Conservation (phyloP, 2,797 vertebrate genomes). For the Distichodus sexfasciatus region DNA sequence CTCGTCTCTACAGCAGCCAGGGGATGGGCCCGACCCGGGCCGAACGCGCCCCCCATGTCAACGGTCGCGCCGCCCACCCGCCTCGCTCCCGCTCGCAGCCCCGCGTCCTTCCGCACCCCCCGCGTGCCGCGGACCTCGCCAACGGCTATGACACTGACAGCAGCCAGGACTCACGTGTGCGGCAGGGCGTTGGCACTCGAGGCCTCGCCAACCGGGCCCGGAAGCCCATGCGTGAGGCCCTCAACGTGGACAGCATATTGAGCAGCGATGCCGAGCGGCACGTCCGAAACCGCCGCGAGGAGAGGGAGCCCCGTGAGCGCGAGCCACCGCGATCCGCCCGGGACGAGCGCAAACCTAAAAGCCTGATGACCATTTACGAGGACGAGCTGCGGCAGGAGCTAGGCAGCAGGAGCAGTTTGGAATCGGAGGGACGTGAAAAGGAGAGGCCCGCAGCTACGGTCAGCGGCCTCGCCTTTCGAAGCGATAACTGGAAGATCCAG, state of each 20-base stretch:
- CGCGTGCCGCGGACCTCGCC: conserved; percentile 50
- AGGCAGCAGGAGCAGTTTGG: conserved; percentile 82
- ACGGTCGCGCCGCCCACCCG: conserved; percentile 46
- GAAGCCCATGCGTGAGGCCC: conserved; percentile 87
- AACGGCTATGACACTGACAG: conserved; percentile 89
- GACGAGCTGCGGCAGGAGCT: conserved; percentile 85
- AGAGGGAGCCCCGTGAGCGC: conserved; percentile 51
- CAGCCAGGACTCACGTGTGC: conserved; percentile 85
- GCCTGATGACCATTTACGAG: conserved; percentile 94
- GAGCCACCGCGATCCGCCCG: conserved; percentile 59
- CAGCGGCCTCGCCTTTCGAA: conserved; percentile 66
- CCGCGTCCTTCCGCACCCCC: conserved; percentile 30
- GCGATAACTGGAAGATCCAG: conserved; percentile 88
- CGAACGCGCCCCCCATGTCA: conserved; percentile 62
- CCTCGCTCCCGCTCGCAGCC: conserved; percentile 44
- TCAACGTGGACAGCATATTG: conserved; percentile 95
- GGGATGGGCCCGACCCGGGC: conserved; percentile 80
- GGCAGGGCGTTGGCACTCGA: conserved; percentile 66
- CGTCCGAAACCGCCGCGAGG: conserved; percentile 65
- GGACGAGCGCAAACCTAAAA: conserved; percentile 82
- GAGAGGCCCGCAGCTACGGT: conserved; percentile 71
- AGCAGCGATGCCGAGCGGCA: conserved; percentile 67
- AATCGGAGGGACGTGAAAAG: conserved; percentile 77
- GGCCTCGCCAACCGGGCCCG: conserved; percentile 70
- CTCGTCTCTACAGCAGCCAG: conserved; percentile 81